A percentile compares a stretch with the other conserved stretches of the same genome.
phyloP scores from a whole-genome alignment of 1,140 invertebrate genomes.

The Drosophila takahashii region DNA sequence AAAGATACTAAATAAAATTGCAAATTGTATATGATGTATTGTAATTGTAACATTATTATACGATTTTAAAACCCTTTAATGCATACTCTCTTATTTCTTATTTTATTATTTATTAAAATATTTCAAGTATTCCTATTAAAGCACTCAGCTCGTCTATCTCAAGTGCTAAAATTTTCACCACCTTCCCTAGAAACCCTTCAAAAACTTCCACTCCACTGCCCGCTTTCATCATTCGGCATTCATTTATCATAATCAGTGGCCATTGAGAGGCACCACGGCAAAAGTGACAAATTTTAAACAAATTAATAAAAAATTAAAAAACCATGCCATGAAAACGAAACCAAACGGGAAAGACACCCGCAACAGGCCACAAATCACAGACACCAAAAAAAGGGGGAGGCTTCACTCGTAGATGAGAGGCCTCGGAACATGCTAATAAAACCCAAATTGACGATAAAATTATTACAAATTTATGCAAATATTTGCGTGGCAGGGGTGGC shows the following conservation, averaged over 20 bases:
- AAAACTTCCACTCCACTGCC: constrained; percentile 28
- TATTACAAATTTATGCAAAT: constrained; percentile 83
- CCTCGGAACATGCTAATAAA: constrained; percentile 79
- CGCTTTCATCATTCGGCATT: constrained; percentile 27
- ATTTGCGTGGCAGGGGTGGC: constrained; percentile 55
- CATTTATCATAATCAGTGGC: constrained; percentile 48
- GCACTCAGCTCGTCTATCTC: constrained; percentile 1
- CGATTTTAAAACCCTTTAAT: neutral
- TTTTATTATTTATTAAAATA: neutral
- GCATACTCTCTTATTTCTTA: neutral
- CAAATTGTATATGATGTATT: neutral
- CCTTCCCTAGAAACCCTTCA: constrained; percentile 13
- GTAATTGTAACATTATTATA: neutral
- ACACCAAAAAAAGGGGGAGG: constrained; percentile 19
- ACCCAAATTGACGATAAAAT: constrained; percentile 83
- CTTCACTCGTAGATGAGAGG: constrained; percentile 39
- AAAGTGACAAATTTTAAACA: constrained; percentile 80
- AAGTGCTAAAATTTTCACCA: constrained; percentile 27
- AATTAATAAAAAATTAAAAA: constrained; percentile 71
- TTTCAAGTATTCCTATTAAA: neutral
- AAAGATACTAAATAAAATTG: neutral
- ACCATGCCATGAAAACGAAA: constrained; percentile 34
- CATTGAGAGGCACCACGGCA: constrained; percentile 41
- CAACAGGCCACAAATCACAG: constrained; percentile 44
- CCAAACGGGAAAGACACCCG: constrained; percentile 51